Conservation (phyloP, 1,140 invertebrate genomes). For the Ceratosolen fusciceps region DNA sequence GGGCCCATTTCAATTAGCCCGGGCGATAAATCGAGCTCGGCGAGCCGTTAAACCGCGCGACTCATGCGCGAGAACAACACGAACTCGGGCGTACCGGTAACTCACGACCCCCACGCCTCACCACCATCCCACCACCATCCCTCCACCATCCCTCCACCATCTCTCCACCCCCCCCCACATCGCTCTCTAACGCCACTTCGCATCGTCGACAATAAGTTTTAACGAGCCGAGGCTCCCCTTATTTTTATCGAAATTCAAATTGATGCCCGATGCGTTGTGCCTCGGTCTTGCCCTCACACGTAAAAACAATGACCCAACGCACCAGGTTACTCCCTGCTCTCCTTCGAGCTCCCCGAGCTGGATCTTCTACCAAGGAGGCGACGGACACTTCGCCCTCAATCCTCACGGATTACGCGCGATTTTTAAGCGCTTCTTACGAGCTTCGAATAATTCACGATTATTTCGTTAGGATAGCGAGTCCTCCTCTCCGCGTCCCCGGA, state of each 20-base stretch:
- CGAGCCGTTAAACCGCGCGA: slow-evolving; percentile 11
- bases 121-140: background rate
- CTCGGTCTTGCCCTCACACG: background rate
- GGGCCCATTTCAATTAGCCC: slow-evolving; percentile 32
- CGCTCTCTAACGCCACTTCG: background rate
- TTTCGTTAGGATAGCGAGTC: no score
- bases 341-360: no score
- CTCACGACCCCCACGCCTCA: background rate
- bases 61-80: background rate
- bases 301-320: background rate
- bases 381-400: no score
- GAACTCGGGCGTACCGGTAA: background rate
- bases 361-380: no score
- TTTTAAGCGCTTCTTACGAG: no score
- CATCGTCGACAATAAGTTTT: background rate
- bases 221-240: background rate
- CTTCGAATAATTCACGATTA: no score
- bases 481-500: no score
- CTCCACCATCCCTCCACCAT: no score
- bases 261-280: background rate
- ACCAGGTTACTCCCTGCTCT: no score
- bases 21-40: slow-evolving; percentile 29
- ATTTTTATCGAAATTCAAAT: background rate
- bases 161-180: no score
- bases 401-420: no score